These are phyloP conservation scores for Saxicola maurus DNA, from an alignment of 2,797 vertebrate genomes.

Conservation along the genomic window DNA sequence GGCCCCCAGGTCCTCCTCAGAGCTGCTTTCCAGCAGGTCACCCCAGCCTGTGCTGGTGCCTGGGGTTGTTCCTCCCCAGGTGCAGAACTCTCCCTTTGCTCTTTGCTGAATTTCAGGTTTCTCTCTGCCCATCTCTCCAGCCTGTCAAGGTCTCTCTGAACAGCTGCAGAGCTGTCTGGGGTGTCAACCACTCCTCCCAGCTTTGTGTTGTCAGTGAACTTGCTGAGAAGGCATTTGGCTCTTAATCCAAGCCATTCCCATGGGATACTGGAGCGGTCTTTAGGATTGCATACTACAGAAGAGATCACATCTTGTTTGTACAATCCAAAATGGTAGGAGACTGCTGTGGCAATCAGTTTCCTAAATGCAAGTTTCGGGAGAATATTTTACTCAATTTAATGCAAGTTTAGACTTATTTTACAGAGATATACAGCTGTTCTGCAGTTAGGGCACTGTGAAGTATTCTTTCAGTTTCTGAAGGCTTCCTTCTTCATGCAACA, in stretches of 20 bases:
- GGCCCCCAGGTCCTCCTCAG: not conserved
- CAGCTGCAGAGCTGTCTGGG: not conserved
- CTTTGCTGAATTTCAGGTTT: not conserved
- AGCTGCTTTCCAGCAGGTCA: not conserved
- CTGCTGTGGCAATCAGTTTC: not conserved
- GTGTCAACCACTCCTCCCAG: not conserved
- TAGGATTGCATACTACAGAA: not conserved
- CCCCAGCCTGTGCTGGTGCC: not conserved
- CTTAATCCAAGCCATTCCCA: not conserved
- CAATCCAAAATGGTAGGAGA: not conserved
- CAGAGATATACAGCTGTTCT: not conserved
- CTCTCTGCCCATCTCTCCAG: not conserved
- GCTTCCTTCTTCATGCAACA: not conserved
- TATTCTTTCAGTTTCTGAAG: not conserved
- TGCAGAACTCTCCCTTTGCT: not conserved
- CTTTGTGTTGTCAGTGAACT: not conserved
- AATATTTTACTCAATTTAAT: not conserved
- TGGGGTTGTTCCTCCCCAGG: not conserved
- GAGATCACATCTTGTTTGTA: not conserved
- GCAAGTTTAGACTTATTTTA: not conserved
- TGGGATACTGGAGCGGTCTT: not conserved
- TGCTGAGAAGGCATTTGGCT: not conserved
- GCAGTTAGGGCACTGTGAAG: not conserved
- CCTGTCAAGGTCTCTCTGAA: not conserved
- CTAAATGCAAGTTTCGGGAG: not conserved